Percentiles rank a stretch among this genome's conserved stretches.
Conservation (phyloP, 2,113 vertebrate genomes). For the Cyprinus carpio region DNA sequence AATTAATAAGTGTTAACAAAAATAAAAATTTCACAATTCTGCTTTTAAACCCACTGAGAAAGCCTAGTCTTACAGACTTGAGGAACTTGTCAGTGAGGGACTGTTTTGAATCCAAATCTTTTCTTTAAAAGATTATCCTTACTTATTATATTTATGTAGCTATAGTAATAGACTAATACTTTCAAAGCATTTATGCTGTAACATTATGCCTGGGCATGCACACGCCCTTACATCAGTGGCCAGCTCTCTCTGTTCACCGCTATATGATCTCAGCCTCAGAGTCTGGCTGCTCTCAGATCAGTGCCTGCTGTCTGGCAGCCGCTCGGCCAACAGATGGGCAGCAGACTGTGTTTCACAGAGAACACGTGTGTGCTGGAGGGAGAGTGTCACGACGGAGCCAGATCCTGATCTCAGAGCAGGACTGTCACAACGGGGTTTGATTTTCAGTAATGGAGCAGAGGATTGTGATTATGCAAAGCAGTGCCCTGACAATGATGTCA, state of each 20-base stretch:
- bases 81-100: not conserved
- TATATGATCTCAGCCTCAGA: slow-evolving; percentile 37
- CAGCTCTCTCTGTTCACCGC: slow-evolving; percentile 22
- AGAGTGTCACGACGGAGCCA: slow-evolving; percentile 36
- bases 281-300: slow-evolving; percentile 47
- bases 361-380: slow-evolving; percentile 42
- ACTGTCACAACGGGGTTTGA: slow-evolving; percentile 39
- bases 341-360: slow-evolving; percentile 51
- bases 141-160: not conserved
- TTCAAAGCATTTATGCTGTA: not conserved
- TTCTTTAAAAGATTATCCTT: not conserved
- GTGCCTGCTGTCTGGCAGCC: slow-evolving; percentile 47
- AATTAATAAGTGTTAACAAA: not conserved
- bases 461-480: slow-evolving; percentile 28
- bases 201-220: not conserved
- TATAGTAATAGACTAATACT: not conserved
- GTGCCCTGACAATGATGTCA: slow-evolving; percentile 17
- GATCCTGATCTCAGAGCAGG: slow-evolving; percentile 52
- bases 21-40: not conserved
- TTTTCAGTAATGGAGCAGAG: slow-evolving; percentile 28
- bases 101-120: not conserved
- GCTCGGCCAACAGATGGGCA: slow-evolving; percentile 51
- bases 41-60: not conserved
- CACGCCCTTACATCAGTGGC: not conserved
- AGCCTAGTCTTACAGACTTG: not conserved